phyloP scores from a whole-genome alignment of 2,888 invertebrate genomes.

The Trisateles emortualis region DNA sequence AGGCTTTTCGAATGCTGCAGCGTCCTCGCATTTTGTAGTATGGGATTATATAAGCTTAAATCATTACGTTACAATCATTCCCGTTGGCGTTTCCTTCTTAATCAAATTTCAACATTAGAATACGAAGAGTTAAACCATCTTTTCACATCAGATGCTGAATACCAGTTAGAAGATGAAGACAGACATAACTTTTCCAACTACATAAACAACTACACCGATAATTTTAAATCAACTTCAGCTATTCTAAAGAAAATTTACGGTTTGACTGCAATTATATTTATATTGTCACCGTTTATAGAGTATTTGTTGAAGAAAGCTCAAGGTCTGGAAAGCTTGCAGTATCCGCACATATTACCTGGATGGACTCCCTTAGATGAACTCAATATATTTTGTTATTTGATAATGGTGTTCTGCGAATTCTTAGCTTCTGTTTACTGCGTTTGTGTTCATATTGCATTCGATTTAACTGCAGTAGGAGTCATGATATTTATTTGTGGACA shows the following conservation, averaged over 20 bases:
- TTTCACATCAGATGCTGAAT: constrained; percentile 45
- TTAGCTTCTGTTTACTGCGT: constrained; percentile 66
- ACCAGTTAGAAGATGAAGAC: constrained; percentile 45
- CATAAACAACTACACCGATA: constrained; percentile 56
- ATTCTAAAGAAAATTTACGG: constrained; percentile 61
- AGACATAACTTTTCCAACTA: constrained; percentile 30
- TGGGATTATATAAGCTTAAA: constrained; percentile 67
- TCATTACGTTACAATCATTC: constrained; percentile 52
- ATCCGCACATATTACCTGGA: constrained; percentile 69
- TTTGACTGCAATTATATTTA: constrained; percentile 60
- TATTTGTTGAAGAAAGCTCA: constrained; percentile 44
- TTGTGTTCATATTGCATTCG: constrained; percentile 65
- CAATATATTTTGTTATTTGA: constrained; percentile 53
- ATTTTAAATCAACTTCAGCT: constrained; percentile 50
- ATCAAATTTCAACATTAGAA: constrained; percentile 57
- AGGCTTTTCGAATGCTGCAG: constrained; percentile 70
- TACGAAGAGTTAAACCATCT: constrained; percentile 42
- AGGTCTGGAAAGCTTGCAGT: constrained; percentile 31
- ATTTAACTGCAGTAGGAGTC: constrained; percentile 63
- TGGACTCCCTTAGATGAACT: constrained; percentile 64
- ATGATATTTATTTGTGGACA: constrained; percentile 76
- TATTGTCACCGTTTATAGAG: constrained; percentile 69
- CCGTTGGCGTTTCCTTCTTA: constrained; percentile 59
- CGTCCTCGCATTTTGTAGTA: constrained; percentile 65
- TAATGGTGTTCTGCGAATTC: constrained; percentile 57